These are phyloP conservation scores for Regulus satrapa DNA, from an alignment of 2,113 vertebrate genomes.

Conservation along the genomic window DNA sequence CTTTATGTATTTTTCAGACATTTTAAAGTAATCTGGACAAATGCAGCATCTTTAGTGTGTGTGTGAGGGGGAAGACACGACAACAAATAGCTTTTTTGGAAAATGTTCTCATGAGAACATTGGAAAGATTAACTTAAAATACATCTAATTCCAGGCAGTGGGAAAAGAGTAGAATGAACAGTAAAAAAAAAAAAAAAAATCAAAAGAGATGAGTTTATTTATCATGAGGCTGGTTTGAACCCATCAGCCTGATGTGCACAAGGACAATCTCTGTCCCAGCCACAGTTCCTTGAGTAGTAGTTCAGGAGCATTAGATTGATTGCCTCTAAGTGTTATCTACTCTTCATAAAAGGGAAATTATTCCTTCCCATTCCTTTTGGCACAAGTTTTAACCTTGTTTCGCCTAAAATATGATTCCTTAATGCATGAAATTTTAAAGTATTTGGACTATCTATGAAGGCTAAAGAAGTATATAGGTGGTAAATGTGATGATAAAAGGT, in stretches of 20 bases:
- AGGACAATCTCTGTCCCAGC: not conserved
- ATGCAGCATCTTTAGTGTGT: fast-evolving
- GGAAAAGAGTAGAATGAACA: not conserved
- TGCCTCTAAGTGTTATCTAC: slow-evolving; percentile 28
- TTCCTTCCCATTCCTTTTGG: slow-evolving; percentile 42
- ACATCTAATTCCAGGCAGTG: not conserved
- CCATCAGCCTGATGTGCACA: not conserved
- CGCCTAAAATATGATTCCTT: slow-evolving; percentile 64
- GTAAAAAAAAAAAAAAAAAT: not conserved
- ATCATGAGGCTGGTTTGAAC: not conserved
- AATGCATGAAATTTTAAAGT: slow-evolving; percentile 50
- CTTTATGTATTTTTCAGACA: not conserved
- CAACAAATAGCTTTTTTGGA: not conserved
- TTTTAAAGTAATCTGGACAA: not conserved
- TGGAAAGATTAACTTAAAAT: not conserved
- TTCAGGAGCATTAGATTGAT: slow-evolving; percentile 21
- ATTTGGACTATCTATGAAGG: not conserved
- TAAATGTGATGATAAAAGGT: slow-evolving; percentile 46
- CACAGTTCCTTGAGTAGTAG: not conserved
- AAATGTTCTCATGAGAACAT: not conserved
- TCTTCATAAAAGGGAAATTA: slow-evolving; percentile 58
- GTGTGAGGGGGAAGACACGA: not conserved
- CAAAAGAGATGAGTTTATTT: not conserved
- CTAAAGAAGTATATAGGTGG: slow-evolving; percentile 20
- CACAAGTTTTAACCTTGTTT: slow-evolving; percentile 33